phyloP scores from a whole-genome alignment of 2,888 invertebrate species.

The Platycheirus albimanus region DNA sequence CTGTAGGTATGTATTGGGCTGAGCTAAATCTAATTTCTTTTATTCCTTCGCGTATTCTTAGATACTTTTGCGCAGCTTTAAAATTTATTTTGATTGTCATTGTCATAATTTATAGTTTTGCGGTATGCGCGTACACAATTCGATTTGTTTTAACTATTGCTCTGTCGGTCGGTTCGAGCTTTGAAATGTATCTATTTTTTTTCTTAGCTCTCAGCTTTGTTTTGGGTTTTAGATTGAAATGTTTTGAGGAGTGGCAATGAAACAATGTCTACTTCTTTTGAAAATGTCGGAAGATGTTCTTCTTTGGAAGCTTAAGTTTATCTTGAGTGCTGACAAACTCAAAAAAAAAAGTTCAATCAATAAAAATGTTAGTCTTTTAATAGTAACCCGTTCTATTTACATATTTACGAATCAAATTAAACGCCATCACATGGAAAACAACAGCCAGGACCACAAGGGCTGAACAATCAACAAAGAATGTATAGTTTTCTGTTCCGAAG shows the following conservation, averaged over 20 bases:
- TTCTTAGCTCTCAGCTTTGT: constrained; percentile 12
- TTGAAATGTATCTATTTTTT: constrained; percentile 23
- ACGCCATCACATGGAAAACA: constrained; percentile 82
- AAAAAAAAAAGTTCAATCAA: too few relatives aligned
- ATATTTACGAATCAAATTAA: constrained; percentile 80
- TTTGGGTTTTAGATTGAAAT: constrained; percentile 61
- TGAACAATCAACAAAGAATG: constrained; percentile 81
- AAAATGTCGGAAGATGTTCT: too few relatives aligned
- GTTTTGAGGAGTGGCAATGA: constrained; percentile 65
- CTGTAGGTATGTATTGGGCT: constrained; percentile 10
- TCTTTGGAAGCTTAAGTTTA: too few relatives aligned
- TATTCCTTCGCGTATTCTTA: constrained; percentile 67
- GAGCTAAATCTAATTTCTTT: constrained; percentile 32
- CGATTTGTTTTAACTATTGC: constrained; percentile 69
- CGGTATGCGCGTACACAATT: constrained; percentile 69
- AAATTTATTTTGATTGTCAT: constrained; percentile 73
- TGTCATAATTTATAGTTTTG: constrained; percentile 74
- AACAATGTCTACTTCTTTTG: too few relatives aligned
- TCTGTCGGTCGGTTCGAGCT: constrained; percentile 37
- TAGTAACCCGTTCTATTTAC: constrained; percentile 82
- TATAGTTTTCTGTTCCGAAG: constrained; percentile 82
- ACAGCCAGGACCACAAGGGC: constrained; percentile 81
- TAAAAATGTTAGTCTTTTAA: constrained; percentile 63
- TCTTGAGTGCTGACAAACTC: too few relatives aligned
- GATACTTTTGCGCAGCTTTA: constrained; percentile 73